Percentiles rank a stretch among this genome's conserved stretches.
Conservation (phyloP, 2,888 invertebrate genomes). For the Achlya flavicornis region DNA sequence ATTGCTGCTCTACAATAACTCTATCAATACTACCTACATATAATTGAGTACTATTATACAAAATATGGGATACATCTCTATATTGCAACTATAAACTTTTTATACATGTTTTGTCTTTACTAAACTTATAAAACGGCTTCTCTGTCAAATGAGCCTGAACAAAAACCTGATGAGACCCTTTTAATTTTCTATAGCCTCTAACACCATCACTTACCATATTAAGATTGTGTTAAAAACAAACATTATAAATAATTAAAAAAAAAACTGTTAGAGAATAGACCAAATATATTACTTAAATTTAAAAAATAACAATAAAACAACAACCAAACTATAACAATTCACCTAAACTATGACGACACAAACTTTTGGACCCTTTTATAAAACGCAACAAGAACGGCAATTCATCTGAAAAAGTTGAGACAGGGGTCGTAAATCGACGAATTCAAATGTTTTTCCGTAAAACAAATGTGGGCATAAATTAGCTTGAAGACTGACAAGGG, state of each 20-base stretch:
- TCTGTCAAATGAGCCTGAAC: no score
- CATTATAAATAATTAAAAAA: no score
- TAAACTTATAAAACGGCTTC: no score
- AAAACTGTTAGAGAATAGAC: no score
- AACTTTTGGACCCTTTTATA: slow-evolving; percentile 16
- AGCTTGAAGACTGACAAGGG: slow-evolving; percentile 75
- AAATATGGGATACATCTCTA: no score
- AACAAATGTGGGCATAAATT: slow-evolving; percentile 79
- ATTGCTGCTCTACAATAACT: slow-evolving; percentile 53
- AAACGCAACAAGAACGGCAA: slow-evolving; percentile 51
- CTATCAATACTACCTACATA: slow-evolving; percentile 17
- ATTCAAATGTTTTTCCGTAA: slow-evolving; percentile 76
- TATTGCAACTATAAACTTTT: no score
- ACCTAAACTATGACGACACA: neutral
- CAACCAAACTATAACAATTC: neutral
- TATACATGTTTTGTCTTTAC: no score
- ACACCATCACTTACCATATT: no score
- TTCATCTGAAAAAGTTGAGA: slow-evolving; percentile 66
- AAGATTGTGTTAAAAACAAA: no score
- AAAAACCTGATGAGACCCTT: no score
- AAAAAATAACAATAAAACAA: no score
- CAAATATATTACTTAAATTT: neutral
- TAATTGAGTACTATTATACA: neutral
- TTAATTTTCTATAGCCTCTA: no score
- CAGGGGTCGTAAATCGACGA: slow-evolving; percentile 69